These are phyloP conservation scores for Thalassoma bifasciatum DNA, from an alignment of 2,113 vertebrate species.

Conservation along the genomic window DNA sequence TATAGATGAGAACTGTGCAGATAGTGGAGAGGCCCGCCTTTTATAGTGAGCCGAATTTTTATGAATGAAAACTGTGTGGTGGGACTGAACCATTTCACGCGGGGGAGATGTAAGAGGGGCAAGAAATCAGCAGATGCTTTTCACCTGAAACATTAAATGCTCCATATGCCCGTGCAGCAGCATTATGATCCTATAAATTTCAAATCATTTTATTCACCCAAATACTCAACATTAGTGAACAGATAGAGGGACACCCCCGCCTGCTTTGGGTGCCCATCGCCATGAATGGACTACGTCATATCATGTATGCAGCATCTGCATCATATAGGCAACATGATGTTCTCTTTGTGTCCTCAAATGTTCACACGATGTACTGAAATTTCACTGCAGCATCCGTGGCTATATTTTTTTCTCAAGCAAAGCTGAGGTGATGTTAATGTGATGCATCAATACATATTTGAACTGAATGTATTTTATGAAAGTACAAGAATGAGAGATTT, in stretches of 20 bases:
- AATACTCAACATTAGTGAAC: neutral
- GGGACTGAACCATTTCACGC: conserved; percentile 80
- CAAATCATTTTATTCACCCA: neutral
- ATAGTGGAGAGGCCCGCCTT: conserved; percentile 80
- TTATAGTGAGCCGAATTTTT: conserved; percentile 87
- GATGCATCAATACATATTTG: neutral
- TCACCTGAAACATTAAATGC: neutral
- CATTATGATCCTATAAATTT: neutral
- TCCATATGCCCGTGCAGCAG: neutral
- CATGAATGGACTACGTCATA: conserved; percentile 78
- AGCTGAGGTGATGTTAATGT: neutral
- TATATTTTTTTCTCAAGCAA: neutral
- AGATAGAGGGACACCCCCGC: conserved; percentile 51
- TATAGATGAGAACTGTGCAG: conserved; percentile 72
- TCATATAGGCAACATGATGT: conserved; percentile 60
- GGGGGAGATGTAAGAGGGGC: conserved; percentile 29
- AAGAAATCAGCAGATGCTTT: conserved; percentile 16
- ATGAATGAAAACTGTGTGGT: conserved; percentile 87
- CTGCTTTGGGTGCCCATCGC: conserved; percentile 46
- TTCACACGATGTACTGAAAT: conserved; percentile 1
- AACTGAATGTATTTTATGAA: neutral
- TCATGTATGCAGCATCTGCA: conserved; percentile 79
- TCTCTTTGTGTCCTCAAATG: conserved; percentile 36
- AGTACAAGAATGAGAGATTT: neutral
- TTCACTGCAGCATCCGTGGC: neutral